phyloP scores from a whole-genome alignment of 2,888 invertebrate species.

The Bugula neritina region DNA sequence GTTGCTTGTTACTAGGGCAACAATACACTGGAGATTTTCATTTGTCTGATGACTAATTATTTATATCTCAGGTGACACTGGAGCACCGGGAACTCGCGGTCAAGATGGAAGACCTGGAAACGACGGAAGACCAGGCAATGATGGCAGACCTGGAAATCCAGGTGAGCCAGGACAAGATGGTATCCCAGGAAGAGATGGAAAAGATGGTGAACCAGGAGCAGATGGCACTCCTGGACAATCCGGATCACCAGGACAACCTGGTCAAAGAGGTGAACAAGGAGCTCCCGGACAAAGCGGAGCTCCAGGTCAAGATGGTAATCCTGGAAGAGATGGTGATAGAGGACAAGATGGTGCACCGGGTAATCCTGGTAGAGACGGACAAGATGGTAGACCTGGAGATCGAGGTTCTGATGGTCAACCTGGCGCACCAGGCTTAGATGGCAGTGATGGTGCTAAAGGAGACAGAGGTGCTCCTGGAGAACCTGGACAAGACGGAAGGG shows the following conservation, averaged over 20 bases:
- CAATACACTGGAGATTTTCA: background rate
- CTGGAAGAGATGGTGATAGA: conserved; percentile 29
- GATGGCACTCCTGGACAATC: conserved; percentile 29
- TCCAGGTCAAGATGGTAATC: conserved; percentile 17
- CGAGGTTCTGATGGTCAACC: conserved; percentile 22
- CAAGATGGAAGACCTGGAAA: conserved; percentile 41
- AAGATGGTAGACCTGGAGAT: conserved; percentile 27
- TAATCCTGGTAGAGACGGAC: conserved; percentile 1
- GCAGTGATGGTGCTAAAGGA: conserved; percentile 17
- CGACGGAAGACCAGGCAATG: conserved; percentile 38
- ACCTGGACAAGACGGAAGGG: conserved; percentile 29
- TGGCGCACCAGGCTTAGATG: conserved; percentile 27
- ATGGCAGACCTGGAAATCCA: conserved; percentile 24
- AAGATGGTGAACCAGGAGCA: conserved; percentile 26
- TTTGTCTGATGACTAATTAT: too few species aligned
- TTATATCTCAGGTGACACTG: conserved; percentile 11
- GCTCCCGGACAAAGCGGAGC: background rate
- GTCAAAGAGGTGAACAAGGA: conserved; percentile 29
- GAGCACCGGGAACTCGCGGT: conserved; percentile 7
- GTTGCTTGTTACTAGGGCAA: background rate
- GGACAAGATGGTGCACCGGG: conserved; percentile 31
- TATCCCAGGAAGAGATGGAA: conserved; percentile 24
- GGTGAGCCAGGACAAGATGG: conserved; percentile 24
- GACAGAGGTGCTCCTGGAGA: conserved; percentile 30
- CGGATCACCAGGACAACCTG: conserved; percentile 32